Evolutionary conservation across 2,797 vertebrate genomes (phyloP).

Genomic region (Myiotriccus ornatus): DNA sequence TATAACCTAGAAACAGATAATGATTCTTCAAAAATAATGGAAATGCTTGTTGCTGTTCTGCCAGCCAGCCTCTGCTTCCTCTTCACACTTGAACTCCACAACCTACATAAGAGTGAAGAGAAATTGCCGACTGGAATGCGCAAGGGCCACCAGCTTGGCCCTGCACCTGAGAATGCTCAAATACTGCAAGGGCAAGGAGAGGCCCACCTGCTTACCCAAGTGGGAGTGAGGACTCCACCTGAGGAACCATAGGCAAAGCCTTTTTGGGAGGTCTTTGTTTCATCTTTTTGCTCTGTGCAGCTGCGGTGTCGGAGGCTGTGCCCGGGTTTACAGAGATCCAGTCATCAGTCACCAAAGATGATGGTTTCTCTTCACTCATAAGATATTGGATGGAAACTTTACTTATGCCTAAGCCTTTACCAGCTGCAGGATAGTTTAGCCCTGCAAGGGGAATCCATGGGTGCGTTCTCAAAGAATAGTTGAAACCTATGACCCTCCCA

Average conservation of each 20-base stretch:
- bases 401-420: background rate
- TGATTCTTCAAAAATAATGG: background rate
- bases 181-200: background rate
- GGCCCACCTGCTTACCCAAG: rapidly evolving
- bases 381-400: background rate
- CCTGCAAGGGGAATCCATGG: background rate
- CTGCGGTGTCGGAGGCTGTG: background rate
- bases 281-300: background rate
- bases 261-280: background rate
- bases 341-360: background rate
- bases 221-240: background rate
- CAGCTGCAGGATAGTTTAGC: background rate
- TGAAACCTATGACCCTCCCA: background rate
- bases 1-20: background rate
- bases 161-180: background rate
- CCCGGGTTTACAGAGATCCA: background rate
- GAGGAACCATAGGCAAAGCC: background rate
- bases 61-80: background rate
- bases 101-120: background rate
- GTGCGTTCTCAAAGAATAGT: background rate
- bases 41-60: background rate
- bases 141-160: background rate
- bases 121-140: rapidly evolving
- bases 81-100: background rate
- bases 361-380: rapidly evolving